Conservation (phyloP, 1,140 invertebrate species). For the Hyles vespertilio region DNA sequence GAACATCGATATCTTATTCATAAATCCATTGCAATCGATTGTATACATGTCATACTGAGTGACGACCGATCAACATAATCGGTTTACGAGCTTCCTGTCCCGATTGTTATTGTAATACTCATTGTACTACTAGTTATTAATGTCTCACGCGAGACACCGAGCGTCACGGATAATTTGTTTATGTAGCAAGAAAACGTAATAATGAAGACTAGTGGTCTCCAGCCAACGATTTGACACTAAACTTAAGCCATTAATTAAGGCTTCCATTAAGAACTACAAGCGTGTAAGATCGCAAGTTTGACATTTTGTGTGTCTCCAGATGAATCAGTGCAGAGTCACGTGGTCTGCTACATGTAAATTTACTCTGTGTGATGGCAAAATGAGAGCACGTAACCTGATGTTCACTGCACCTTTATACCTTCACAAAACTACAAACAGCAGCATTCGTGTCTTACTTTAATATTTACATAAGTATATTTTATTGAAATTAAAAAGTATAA, state of each 20-base stretch:
- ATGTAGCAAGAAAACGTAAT: slow-evolving; percentile 18
- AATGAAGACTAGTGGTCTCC: slow-evolving; percentile 31
- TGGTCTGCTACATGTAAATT: slow-evolving; percentile 26
- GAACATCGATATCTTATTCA: slow-evolving; percentile 45
- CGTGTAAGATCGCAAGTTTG: slow-evolving; percentile 28
- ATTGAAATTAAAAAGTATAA: not conserved
- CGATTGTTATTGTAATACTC: slow-evolving; percentile 62
- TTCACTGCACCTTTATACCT: not conserved
- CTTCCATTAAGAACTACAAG: slow-evolving; percentile 18
- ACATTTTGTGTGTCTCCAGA: slow-evolving; percentile 28
- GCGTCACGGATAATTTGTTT: slow-evolving; percentile 37
- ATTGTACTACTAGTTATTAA: slow-evolving; percentile 67
- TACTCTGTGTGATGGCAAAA: slow-evolving; percentile 15
- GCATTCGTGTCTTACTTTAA: not conserved
- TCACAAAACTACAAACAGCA: not conserved
- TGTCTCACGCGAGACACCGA: slow-evolving; percentile 38
- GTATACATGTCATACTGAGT: slow-evolving; percentile 50
- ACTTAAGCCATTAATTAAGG: slow-evolving; percentile 31
- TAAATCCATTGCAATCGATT: slow-evolving; percentile 53
- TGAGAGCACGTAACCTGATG: not conserved
- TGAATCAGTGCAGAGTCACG: slow-evolving; percentile 26
- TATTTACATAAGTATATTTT: not conserved
- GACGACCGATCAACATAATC: slow-evolving; percentile 63
- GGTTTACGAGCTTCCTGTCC: slow-evolving; percentile 56
- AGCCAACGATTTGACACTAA: slow-evolving; percentile 22